A percentile compares a stretch with the other conserved stretches of the same genome.
These are phyloP conservation scores for Drosophila melanosoma DNA, from an alignment of 2,888 invertebrate genomes.

Conservation along the genomic window DNA sequence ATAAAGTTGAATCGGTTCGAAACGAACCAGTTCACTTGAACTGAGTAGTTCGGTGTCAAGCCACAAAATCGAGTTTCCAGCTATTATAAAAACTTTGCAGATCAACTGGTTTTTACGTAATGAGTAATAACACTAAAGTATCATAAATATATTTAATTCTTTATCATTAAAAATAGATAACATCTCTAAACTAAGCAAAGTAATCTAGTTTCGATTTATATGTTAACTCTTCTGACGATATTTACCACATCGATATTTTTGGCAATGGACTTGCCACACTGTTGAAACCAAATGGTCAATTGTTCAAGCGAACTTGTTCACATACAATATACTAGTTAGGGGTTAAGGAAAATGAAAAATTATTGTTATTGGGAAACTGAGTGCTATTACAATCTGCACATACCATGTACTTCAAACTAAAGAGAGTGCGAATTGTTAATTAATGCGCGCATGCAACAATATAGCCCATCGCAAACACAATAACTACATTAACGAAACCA, in stretches of 20 bases:
- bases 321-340: conserved; percentile 22
- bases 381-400: conserved; percentile 30
- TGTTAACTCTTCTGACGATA: conserved; percentile 8
- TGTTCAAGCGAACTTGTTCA: conserved; percentile 28
- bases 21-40: conserved; percentile 12
- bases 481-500: conserved; percentile 16
- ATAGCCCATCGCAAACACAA: conserved; percentile 50
- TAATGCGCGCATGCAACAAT: conserved; percentile 27
- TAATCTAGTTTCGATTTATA: background rate
- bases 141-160: too few relatives aligned
- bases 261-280: conserved; percentile 23
- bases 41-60: background rate
- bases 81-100: background rate
- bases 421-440: conserved; percentile 34
- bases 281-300: conserved; percentile 3
- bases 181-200: background rate
- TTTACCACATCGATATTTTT: conserved; percentile 11
- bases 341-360: conserved; percentile 62
- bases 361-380: conserved; percentile 60
- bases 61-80: conserved; percentile 2
- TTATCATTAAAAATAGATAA: background rate
- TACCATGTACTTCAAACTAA: conserved; percentile 42
- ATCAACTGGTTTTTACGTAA: background rate
- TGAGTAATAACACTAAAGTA: background rate
- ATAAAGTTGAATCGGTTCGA: conserved; percentile 9